Evolutionary conservation across 2,888 invertebrate species (phyloP).

Genomic region (Chesias legatella): DNA sequence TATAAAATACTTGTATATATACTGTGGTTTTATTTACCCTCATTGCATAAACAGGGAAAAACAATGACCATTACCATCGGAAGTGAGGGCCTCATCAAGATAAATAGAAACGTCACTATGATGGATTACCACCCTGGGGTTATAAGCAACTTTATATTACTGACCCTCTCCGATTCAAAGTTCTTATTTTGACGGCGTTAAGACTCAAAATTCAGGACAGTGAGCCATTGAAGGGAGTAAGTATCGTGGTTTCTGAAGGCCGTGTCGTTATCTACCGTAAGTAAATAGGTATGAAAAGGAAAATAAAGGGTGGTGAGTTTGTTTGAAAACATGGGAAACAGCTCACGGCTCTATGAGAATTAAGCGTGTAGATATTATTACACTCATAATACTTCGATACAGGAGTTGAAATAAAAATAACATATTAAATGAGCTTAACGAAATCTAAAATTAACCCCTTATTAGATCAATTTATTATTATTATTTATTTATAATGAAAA

Average conservation of each 20-base stretch:
- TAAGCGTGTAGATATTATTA: no score
- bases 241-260: conserved; percentile 47
- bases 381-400: no score
- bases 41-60: conserved; percentile 38
- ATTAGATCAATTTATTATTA: no score
- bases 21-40: conserved; percentile 11
- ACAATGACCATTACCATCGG: conserved; percentile 66
- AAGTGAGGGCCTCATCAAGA: conserved; percentile 72
- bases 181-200: conserved; percentile 22
- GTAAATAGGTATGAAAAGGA: conserved; percentile 50
- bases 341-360: no score
- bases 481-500: no score
- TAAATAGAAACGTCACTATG: conserved; percentile 76
- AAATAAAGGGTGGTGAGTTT: conserved; percentile 29
- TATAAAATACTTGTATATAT: no score
- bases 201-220: conserved; percentile 34
- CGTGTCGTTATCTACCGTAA: conserved; percentile 52
- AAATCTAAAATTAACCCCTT: no score
- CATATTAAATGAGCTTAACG: no score
- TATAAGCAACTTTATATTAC: conserved; percentile 27
- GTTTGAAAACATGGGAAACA: conserved; percentile 6
- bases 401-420: no score
- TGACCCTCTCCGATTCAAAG: conserved; percentile 1
- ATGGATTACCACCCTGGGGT: conserved; percentile 64
- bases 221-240: conserved; percentile 26